phyloP scores from a whole-genome alignment of 2,888 invertebrate genomes.

The Cremastinae sp. region DNA sequence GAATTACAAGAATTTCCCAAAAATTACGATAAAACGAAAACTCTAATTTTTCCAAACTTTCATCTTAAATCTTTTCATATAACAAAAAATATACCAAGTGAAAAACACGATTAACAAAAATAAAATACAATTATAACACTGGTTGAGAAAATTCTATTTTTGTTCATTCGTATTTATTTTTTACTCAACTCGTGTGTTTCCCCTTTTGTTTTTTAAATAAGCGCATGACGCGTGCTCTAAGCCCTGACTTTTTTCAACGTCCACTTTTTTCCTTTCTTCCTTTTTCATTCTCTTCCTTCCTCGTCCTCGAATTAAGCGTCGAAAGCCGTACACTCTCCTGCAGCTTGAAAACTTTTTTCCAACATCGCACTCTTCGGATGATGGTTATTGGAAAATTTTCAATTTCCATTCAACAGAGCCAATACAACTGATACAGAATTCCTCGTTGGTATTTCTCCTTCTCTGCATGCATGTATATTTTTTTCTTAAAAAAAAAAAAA shows the following conservation, averaged over 20 bases:
- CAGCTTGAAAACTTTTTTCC: constrained; percentile 22
- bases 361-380: too few relatives aligned
- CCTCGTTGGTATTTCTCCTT: constrained; percentile 10
- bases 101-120: too few relatives aligned
- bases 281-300: neutral
- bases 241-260: neutral
- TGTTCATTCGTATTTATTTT: too few relatives aligned
- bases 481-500: too few relatives aligned
- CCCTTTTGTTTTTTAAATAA: constrained; percentile 15
- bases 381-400: constrained; percentile 32
- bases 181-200: constrained; percentile 32
- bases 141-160: too few relatives aligned
- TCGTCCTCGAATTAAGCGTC: constrained; percentile 15
- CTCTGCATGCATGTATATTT: neutral
- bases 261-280: constrained; percentile 9
- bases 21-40: too few relatives aligned
- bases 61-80: too few relatives aligned
- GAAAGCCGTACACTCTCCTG: constrained; percentile 11
- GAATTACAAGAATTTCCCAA: too few relatives aligned
- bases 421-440: constrained; percentile 4
- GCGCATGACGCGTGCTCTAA: constrained; percentile 3
- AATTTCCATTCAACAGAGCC: constrained; percentile 22
- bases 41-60: too few relatives aligned
- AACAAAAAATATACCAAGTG: too few relatives aligned
- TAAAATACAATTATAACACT: too few relatives aligned